phyloP scores from a whole-genome alignment of 2,797 vertebrate genomes.

The Sebastes nivosus region DNA sequence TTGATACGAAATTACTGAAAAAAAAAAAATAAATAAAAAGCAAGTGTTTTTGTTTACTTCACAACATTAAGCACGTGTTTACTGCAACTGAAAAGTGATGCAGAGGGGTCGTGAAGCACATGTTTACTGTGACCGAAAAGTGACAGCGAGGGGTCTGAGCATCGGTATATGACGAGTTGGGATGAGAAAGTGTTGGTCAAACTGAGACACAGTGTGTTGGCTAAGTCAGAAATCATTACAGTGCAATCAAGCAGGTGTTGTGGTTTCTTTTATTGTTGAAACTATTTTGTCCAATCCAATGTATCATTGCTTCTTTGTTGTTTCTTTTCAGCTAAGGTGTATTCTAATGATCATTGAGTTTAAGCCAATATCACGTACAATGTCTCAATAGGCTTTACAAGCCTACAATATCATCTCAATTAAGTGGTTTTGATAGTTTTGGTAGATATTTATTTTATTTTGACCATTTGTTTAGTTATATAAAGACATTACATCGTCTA shows the following conservation, averaged over 20 bases:
- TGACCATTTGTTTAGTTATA: neutral
- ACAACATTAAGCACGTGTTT: accelerated
- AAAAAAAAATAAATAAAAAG: neutral
- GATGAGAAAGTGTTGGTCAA: no score
- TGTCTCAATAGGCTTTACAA: neutral
- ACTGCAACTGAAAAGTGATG: no score
- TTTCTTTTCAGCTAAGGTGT: neutral
- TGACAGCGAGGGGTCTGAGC: no score
- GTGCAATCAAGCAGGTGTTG: neutral
- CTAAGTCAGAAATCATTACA: neutral
- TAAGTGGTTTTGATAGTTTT: neutral
- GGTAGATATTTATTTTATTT: neutral
- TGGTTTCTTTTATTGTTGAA: neutral
- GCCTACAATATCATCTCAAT: neutral
- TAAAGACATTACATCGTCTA: neutral
- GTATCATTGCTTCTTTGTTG: neutral
- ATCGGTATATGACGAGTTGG: no score
- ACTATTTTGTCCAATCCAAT: neutral
- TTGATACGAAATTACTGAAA: neutral
- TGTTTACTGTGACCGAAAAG: no score
- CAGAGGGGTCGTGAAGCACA: accelerated
- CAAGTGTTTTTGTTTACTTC: no score
- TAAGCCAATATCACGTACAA: neutral
- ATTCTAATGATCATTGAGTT: neutral
- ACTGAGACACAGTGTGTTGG: neutral